A percentile compares a stretch with the other conserved stretches of the same genome.
Evolutionary conservation across 2,888 invertebrate species (phyloP).

Genomic region (Yponomeuta evonymella): DNA sequence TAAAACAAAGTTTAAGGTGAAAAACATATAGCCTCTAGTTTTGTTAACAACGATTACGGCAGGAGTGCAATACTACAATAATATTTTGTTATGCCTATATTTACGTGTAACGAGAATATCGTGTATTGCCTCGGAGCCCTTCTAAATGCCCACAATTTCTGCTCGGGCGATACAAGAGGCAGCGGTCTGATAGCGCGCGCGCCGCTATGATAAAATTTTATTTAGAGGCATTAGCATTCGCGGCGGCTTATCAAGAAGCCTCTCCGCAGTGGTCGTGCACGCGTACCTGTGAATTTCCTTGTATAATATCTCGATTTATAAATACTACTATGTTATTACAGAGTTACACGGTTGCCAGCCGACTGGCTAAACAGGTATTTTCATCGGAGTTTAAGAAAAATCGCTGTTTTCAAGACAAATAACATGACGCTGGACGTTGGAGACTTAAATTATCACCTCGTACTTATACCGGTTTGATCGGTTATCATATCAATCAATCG

Average conservation of each 20-base stretch:
- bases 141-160: constrained; percentile 35
- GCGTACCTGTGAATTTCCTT: constrained; percentile 38
- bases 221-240: constrained; percentile 57
- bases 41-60: neutral
- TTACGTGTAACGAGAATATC: constrained; percentile 21
- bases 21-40: neutral
- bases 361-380: constrained; percentile 34
- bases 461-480: neutral
- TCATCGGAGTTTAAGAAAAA: neutral
- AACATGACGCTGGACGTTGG: neutral
- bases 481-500: constrained; percentile 1
- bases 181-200: constrained; percentile 39
- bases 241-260: constrained; percentile 47
- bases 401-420: neutral
- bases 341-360: constrained; percentile 32
- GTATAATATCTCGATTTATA: constrained; percentile 21
- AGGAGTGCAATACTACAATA: neutral
- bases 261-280: constrained; percentile 36
- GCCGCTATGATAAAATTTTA: constrained; percentile 56
- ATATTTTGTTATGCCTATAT: constrained; percentile 15
- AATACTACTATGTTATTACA: constrained; percentile 8
- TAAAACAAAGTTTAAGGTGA: neutral
- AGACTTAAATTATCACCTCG: neutral
- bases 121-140: constrained; percentile 24
- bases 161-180: constrained; percentile 35